A percentile compares a stretch with the other conserved stretches of the same genome.
Evolutionary conservation across 2,888 invertebrate species (phyloP).

Genomic region (Eupithecia insigniata): DNA sequence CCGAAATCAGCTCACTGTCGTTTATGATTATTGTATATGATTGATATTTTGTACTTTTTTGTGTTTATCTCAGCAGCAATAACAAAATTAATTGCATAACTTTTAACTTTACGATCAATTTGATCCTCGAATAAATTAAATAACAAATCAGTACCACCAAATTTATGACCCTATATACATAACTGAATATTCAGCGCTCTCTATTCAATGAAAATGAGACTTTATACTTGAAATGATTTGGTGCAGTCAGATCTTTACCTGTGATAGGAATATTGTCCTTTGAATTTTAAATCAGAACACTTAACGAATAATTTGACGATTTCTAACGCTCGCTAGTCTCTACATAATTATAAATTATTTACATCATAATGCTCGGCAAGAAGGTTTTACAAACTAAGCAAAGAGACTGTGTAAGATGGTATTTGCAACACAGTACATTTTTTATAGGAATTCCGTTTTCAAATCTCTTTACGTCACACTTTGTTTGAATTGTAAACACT

Average conservation of each 20-base stretch:
- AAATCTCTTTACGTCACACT: no score
- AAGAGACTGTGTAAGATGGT: no score
- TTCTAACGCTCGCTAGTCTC: neutral
- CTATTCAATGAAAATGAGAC: constrained; percentile 49
- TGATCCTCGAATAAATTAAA: constrained; percentile 30
- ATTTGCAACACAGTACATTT: no score
- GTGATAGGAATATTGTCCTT: constrained; percentile 3
- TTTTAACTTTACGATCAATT: constrained; percentile 20
- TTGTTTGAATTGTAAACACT: no score
- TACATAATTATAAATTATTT: no score
- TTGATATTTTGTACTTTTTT: neutral
- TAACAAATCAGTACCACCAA: constrained; percentile 32
- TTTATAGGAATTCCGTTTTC: no score
- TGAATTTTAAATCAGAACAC: neutral
- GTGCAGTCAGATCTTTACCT: constrained; percentile 20
- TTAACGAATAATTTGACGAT: neutral
- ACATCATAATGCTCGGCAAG: no score
- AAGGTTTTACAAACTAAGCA: no score
- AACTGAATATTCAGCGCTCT: constrained; percentile 41
- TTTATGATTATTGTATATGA: neutral
- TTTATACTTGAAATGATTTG: constrained; percentile 14
- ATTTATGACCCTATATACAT: constrained; percentile 35
- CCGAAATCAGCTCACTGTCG: neutral
- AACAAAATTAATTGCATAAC: constrained; percentile 50
- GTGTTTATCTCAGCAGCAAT: constrained; percentile 40